These are phyloP conservation scores for Hoplostethus atlanticus DNA, from an alignment of 2,797 vertebrate species.

Conservation along the genomic window DNA sequence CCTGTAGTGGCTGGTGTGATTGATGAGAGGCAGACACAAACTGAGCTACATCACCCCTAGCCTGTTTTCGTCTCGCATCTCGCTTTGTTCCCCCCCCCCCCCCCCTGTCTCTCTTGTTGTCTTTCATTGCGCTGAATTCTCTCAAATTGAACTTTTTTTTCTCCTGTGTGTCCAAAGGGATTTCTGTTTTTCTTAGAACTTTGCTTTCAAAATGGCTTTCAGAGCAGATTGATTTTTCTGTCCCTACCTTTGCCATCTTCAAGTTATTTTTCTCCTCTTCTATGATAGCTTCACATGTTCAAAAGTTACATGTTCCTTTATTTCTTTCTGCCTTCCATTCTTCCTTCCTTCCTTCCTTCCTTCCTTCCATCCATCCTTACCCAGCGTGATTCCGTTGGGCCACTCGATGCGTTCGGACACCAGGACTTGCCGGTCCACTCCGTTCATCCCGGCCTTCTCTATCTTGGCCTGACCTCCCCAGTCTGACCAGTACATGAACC, in stretches of 20 bases:
- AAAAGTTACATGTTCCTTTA: neutral
- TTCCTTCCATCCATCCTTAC: conserved; percentile 77
- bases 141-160: neutral
- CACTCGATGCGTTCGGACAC: conserved; percentile 96
- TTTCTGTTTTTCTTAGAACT: conserved; percentile 4
- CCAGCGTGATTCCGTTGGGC: conserved; percentile 97
- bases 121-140: conserved; percentile 22
- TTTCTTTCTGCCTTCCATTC: neutral
- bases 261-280: neutral
- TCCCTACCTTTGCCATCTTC: neutral
- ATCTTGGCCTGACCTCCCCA: conserved; percentile 96
- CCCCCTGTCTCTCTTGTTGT: neutral
- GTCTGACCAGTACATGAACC: conserved; percentile 99
- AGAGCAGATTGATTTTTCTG: conserved; percentile 22
- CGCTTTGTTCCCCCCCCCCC: conserved; percentile 12
- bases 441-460: conserved; percentile 96
- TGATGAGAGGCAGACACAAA: conserved; percentile 77
- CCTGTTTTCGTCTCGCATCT: conserved; percentile 49
- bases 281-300: neutral
- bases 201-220: conserved; percentile 13
- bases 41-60: conserved; percentile 52
- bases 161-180: conserved; percentile 25
- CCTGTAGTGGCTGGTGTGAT: conserved; percentile 63
- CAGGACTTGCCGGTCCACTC: conserved; percentile 90
- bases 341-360: too few species aligned